Percentiles rank a stretch among this genome's conserved stretches.
Conservation (phyloP, 2,888 invertebrate species). For the Troides aeacus region DNA sequence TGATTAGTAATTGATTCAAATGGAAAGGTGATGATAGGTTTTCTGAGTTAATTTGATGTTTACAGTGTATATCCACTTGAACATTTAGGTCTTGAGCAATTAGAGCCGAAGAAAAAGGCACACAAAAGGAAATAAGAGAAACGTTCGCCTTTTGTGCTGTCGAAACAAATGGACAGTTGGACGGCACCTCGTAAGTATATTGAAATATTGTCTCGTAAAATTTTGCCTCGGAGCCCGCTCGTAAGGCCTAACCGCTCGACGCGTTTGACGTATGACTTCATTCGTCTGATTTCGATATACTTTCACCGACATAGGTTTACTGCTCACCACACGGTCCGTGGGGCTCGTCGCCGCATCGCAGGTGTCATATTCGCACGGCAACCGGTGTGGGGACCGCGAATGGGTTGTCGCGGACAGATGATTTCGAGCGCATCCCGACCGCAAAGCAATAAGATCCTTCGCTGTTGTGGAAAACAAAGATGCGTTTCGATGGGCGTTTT, state of each 20-base stretch:
- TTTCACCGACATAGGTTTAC: conserved; percentile 46
- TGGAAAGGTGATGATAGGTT: no score
- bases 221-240: conserved; percentile 59
- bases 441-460: conserved; percentile 69
- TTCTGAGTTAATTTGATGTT: conserved; percentile 1
- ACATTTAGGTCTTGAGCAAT: conserved; percentile 32
- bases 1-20: no score
- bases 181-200: conserved; percentile 74
- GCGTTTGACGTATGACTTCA: conserved; percentile 73
- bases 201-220: conserved; percentile 77
- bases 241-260: conserved; percentile 67
- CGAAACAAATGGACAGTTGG: conserved; percentile 49
- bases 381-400: conserved; percentile 2
- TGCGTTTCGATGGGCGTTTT: conserved; percentile 58
- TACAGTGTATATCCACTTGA: conserved; percentile 2
- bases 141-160: conserved; percentile 36
- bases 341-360: conserved; percentile 32
- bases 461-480: conserved; percentile 72
- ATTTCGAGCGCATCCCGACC: conserved; percentile 65
- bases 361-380: conserved; percentile 34
- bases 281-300: conserved; percentile 75
- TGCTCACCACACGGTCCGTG: not conserved
- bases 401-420: conserved; percentile 39
- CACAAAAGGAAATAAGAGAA: conserved; percentile 22
- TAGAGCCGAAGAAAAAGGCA: conserved; percentile 33